Evolutionary conservation across 30 jellyfish, hydroid and myxozoan species (phyloP).

Genomic region (Hydra vulgaris): DNA sequence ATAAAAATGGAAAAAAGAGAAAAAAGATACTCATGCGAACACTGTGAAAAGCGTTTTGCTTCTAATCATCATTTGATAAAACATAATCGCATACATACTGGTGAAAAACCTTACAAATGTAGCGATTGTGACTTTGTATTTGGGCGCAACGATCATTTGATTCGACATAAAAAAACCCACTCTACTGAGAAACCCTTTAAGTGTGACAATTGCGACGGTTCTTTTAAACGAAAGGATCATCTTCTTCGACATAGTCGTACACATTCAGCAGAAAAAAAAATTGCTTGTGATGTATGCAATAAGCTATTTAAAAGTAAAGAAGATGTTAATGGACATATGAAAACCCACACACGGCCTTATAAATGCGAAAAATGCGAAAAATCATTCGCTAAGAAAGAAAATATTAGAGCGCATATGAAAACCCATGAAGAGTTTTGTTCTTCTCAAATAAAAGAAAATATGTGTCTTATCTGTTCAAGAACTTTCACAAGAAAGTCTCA

Average conservation of each 20-base stretch:
- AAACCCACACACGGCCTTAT: slow-evolving; percentile 1
- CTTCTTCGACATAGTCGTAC: slow-evolving; percentile 8
- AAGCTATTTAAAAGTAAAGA: slow-evolving; percentile 5
- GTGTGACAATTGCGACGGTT: neutral
- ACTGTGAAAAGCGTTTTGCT: slow-evolving; percentile 2
- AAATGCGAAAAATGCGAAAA: slow-evolving; percentile 2
- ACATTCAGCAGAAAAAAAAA: neutral
- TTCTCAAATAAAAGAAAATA: neutral
- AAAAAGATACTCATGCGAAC: neutral
- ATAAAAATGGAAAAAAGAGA: neutral
- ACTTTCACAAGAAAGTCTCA: slow-evolving; percentile 7
- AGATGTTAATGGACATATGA: slow-evolving; percentile 7
- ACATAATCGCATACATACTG: neutral
- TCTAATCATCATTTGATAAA: slow-evolving; percentile 1
- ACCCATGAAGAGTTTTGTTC: neutral
- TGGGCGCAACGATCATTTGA: slow-evolving; percentile 1
- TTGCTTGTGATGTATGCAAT: slow-evolving; percentile 1
- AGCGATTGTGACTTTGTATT: neutral
- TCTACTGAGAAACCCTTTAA: slow-evolving; percentile 2
- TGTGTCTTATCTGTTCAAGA: neutral
- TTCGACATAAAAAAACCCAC: slow-evolving; percentile 7
- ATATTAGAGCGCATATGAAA: slow-evolving; percentile 1
- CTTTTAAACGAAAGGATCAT: slow-evolving; percentile 8
- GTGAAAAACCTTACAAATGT: neutral
- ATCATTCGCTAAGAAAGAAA: slow-evolving; percentile 1